These are phyloP conservation scores for Oncorhynchus clarkii DNA, from an alignment of 2,113 vertebrate genomes.

Conservation along the genomic window DNA sequence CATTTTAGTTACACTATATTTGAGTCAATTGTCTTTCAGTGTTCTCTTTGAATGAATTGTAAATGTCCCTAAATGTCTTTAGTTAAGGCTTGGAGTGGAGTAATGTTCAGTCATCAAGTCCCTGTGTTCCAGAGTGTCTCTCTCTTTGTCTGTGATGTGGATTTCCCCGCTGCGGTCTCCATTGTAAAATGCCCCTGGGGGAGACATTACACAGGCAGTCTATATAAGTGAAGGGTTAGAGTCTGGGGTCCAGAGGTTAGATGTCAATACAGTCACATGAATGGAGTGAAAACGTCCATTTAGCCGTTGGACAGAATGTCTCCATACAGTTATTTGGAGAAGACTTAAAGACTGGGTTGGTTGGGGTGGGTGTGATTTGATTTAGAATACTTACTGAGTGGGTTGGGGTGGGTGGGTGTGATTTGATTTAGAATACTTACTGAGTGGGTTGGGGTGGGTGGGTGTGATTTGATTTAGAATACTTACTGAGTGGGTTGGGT, in stretches of 20 bases:
- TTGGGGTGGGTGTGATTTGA: neutral
- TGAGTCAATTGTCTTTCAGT: too few relatives aligned
- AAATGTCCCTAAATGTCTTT: too few relatives aligned
- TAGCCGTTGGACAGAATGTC: constrained; percentile 42
- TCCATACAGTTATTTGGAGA: constrained; percentile 41
- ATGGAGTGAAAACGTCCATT: constrained; percentile 29
- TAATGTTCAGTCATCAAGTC: constrained; percentile 11
- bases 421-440: too few relatives aligned
- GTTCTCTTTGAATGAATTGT: too few relatives aligned
- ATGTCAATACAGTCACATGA: constrained; percentile 27
- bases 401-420: too few relatives aligned
- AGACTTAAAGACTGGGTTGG: neutral
- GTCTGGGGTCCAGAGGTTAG: constrained; percentile 37
- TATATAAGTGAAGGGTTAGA: constrained; percentile 35
- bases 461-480: too few relatives aligned
- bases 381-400: too few relatives aligned
- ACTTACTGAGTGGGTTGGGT: too few relatives aligned
- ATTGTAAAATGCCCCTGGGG: constrained; percentile 27
- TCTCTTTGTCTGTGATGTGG: constrained; percentile 27
- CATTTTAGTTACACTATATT: too few relatives aligned
- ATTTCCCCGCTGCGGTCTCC: constrained; percentile 27
- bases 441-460: too few relatives aligned
- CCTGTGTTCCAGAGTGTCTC: constrained; percentile 5
- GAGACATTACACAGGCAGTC: constrained; percentile 40
- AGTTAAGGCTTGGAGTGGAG: too few relatives aligned